Percentiles rank a stretch among this genome's conserved stretches.
Conservation (phyloP, 2,797 vertebrate species). For the Arnoldichthys spilopterus region DNA sequence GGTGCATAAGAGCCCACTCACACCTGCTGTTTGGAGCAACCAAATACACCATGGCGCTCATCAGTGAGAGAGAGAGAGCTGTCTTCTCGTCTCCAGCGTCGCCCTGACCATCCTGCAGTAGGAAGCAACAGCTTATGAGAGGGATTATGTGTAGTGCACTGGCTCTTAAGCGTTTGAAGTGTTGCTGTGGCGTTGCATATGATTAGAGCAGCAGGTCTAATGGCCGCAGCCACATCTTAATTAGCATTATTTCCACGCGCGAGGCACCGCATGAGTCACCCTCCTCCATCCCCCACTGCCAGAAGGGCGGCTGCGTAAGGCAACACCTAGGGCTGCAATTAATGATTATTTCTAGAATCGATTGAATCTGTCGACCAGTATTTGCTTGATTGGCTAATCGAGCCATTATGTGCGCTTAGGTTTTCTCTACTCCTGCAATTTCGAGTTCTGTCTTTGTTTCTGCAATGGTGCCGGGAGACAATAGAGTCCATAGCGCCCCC, state of each 20-base stretch:
- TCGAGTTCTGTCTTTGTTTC: background rate
- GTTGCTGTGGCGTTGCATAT: constrained; percentile 65
- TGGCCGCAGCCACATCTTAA: constrained; percentile 63
- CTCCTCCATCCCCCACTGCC: constrained; percentile 28
- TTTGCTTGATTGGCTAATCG: background rate
- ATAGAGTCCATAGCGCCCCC: background rate
- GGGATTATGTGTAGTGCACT: constrained; percentile 69
- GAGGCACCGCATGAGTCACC: constrained; percentile 43
- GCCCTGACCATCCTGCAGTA: constrained; percentile 36
- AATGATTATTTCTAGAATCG: background rate
- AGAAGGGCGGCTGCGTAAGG: constrained; percentile 47
- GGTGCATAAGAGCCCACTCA: constrained; percentile 14
- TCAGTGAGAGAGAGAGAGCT: constrained; percentile 46
- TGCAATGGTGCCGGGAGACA: background rate
- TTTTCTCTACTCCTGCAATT: background rate
- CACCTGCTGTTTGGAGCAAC: constrained; percentile 58
- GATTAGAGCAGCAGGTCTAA: constrained; percentile 61
- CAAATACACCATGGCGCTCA: constrained; percentile 35
- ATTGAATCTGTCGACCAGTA: background rate
- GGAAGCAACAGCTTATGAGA: constrained; percentile 43
- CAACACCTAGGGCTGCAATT: background rate
- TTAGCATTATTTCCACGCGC: constrained; percentile 70
- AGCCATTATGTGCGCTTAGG: background rate
- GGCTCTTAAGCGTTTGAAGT: constrained; percentile 68
- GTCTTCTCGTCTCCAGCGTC: constrained; percentile 36